phyloP scores from a whole-genome alignment of 64 coral and sea anemone species.

The Hydrozoanthus tunicans region DNA sequence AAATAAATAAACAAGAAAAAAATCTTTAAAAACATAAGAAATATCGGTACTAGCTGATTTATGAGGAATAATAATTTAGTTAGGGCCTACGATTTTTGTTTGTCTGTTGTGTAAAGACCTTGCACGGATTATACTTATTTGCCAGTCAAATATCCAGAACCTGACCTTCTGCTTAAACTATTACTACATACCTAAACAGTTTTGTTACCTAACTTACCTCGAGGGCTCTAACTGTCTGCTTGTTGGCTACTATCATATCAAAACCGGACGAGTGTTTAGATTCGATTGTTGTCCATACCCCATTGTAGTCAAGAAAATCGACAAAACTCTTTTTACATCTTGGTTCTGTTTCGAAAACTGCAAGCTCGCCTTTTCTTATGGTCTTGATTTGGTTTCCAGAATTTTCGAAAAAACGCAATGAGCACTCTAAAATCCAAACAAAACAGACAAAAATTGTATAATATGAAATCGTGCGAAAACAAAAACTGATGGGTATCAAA shows the following conservation, averaged over 20 bases:
- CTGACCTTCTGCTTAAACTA: no score
- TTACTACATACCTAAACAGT: neutral
- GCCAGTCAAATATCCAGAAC: no score
- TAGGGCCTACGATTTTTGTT: no score
- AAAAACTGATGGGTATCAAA: no score
- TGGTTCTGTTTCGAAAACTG: neutral
- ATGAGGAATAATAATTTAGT: no score
- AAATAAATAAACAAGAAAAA: no score
- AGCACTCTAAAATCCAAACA: neutral
- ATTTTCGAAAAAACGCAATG: neutral
- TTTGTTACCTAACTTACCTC: neutral
- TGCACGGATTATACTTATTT: neutral
- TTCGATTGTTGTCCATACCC: neutral
- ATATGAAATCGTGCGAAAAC: no score
- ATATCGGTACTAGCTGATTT: no score
- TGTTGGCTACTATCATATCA: neutral
- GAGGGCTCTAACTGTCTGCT: neutral
- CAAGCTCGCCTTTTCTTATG: neutral
- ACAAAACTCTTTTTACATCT: neutral
- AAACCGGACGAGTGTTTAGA: neutral
- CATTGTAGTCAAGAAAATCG: neutral
- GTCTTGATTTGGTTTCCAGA: conserved; percentile 2
- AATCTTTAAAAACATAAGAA: no score
- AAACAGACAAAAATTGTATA: no score
- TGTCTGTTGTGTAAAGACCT: no score